Evolutionary conservation across 2,113 vertebrate genomes (phyloP), one percentile per base, ranked within the genome.

Genomic region (Anoplopoma fimbria): DNA sequence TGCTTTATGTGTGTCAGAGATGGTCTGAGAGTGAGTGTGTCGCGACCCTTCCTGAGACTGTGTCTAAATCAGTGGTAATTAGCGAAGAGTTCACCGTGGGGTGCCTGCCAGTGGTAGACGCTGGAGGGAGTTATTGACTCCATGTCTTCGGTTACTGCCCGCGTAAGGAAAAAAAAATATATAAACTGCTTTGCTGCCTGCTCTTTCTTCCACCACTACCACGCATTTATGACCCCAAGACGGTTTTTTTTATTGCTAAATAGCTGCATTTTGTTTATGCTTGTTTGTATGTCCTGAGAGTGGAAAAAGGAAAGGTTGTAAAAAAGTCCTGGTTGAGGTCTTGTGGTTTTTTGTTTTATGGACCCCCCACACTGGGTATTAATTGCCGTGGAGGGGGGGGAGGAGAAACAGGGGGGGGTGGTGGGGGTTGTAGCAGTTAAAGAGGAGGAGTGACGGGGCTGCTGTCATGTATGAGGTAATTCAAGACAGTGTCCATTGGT

Each of bases 41-140:
- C 87, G 13, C 77, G 91, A 93, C 90, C 93, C 89, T 93, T 91
- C 83, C 91, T 53, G 86, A 91, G 88, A 93, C 89, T 79, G 76
- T 87, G 87, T 91, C 92, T 93, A 92, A 93, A 93, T 95, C 90
- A 93, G 89, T 92, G 89, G 89, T 94, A 94, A 95, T 94, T 95
- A 95, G 92, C 68, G 33, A 81, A 79, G 85, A 83, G 91, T 95
- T 95, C 91, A 92, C 93, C 78, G 88, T 67, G 85, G 93, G 93
- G 91, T 90, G 91, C 91, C 93, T 86, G 88, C 91, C 92, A 89
- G 91, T 90, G 92, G 88, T 92, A 87, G 89, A 88, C 79, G 88
- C 91, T 94, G 89, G 91, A 95, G 89, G 92, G 90, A 94, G 91
- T 94, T 94, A 93, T 92, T 93, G 92, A 95, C 93, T 93, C 91